phyloP scores from a whole-genome alignment of 2,113 vertebrate species.

The Macquaria ambigua region DNA sequence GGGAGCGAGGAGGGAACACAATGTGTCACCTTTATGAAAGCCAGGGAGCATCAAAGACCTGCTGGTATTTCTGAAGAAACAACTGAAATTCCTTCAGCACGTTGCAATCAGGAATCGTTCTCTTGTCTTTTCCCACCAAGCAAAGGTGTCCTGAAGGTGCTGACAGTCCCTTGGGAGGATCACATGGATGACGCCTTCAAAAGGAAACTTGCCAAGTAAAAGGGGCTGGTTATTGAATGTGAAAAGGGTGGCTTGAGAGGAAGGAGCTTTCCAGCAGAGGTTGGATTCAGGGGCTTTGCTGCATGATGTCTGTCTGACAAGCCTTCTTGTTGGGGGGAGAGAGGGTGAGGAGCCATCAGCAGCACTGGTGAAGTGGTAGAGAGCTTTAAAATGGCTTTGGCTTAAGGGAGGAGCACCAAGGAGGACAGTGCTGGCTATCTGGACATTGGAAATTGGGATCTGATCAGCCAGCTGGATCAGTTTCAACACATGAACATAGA shows the following conservation, averaged over 20 bases:
- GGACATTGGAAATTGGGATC: not conserved
- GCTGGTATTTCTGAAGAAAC: not conserved
- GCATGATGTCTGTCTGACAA: conserved; percentile 14
- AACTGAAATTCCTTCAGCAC: not conserved
- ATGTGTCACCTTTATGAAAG: not conserved
- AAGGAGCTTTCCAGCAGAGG: conserved; percentile 2
- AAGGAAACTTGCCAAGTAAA: not conserved
- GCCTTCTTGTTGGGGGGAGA: not conserved
- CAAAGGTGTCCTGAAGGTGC: too few species aligned
- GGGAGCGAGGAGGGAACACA: too few species aligned
- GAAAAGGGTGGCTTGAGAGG: not conserved
- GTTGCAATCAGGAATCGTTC: not conserved
- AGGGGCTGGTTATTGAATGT: conserved; percentile 2
- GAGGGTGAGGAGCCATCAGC: not conserved
- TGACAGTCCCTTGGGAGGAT: not conserved
- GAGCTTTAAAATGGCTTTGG: conserved; percentile 7
- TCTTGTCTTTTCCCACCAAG: not conserved
- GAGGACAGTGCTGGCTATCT: not conserved
- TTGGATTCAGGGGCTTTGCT: conserved; percentile 25
- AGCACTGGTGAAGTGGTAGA: not conserved
- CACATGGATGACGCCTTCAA: not conserved
- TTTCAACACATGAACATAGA: not conserved
- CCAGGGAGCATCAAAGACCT: conserved; percentile 7
- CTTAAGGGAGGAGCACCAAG: not conserved
- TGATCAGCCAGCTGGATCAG: not conserved